phyloP scores from a whole-genome alignment of 2,888 invertebrate species.

The Drosophila birchii region DNA sequence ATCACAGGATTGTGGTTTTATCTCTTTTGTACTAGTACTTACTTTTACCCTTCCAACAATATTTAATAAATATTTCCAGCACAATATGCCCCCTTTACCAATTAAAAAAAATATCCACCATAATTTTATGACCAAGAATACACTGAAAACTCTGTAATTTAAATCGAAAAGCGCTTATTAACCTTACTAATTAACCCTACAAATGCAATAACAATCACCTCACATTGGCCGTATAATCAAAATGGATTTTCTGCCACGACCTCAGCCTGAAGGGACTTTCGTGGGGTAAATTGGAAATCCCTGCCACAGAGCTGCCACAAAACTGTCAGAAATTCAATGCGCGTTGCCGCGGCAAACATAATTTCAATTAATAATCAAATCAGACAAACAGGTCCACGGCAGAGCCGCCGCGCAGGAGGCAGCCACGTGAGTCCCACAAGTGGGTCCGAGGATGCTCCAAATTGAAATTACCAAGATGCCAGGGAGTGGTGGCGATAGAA shows the following conservation, averaged over 20 bases:
- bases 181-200: background rate
- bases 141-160: background rate
- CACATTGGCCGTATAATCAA: slow-evolving; percentile 15
- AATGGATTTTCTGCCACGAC: slow-evolving; percentile 31
- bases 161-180: background rate
- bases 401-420: slow-evolving; percentile 5
- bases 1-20: too few relatives aligned
- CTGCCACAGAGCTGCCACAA: slow-evolving; percentile 57
- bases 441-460: slow-evolving; percentile 54
- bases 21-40: too few relatives aligned
- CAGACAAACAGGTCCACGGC: slow-evolving; percentile 58
- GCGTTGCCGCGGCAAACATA: slow-evolving; percentile 65
- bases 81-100: background rate
- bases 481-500: slow-evolving; percentile 8
- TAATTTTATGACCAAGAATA: background rate
- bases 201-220: slow-evolving; percentile 6
- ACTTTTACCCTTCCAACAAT: too few relatives aligned
- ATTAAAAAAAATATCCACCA: background rate
- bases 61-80: too few relatives aligned
- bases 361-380: slow-evolving; percentile 78
- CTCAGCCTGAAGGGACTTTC: slow-evolving; percentile 17
- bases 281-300: slow-evolving; percentile 18
- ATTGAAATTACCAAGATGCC: slow-evolving; percentile 70
- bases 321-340: slow-evolving; percentile 73
- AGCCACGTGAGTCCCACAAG: slow-evolving; percentile 52